phyloP scores from a whole-genome alignment of 2,113 vertebrate genomes.

The Alaudala cheleensis region DNA sequence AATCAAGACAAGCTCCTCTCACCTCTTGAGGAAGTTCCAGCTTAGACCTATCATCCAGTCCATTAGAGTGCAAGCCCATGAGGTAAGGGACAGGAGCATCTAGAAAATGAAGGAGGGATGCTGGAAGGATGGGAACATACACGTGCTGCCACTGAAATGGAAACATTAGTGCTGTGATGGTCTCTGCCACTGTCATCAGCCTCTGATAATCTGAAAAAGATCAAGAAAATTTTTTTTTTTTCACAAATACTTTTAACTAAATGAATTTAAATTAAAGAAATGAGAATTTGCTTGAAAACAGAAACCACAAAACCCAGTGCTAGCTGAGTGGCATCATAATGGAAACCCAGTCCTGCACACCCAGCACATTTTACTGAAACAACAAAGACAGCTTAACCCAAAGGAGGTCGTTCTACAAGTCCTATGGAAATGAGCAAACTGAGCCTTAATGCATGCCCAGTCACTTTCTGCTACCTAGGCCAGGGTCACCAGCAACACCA shows the following conservation, averaged over 20 bases:
- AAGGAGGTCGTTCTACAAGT: conserved; percentile 54
- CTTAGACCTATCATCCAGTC: conserved; percentile 84
- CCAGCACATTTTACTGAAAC: conserved; percentile 15
- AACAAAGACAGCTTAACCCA: not conserved
- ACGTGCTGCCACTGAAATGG: conserved; percentile 89
- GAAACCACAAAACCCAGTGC: conserved; percentile 8
- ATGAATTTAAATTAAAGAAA: not conserved
- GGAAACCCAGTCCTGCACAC: not conserved
- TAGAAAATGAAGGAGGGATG: conserved; percentile 86
- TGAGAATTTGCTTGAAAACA: not conserved
- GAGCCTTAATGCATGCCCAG: not conserved
- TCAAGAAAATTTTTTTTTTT: not conserved
- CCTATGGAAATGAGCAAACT: conserved; percentile 14
- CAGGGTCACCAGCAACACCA: not conserved
- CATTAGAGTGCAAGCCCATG: conserved; percentile 88
- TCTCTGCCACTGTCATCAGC: conserved; percentile 88
- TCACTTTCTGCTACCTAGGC: not conserved
- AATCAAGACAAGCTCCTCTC: conserved; percentile 6
- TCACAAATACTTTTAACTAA: not conserved
- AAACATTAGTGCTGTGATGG: conserved; percentile 86
- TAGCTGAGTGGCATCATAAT: conserved; percentile 9
- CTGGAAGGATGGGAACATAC: conserved; percentile 86
- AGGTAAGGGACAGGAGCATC: conserved; percentile 86
- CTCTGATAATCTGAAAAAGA: conserved; percentile 84
- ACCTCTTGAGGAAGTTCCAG: conserved; percentile 95